A percentile compares a stretch with the other conserved stretches of the same genome.
Evolutionary conservation across 2,113 vertebrate genomes (phyloP).

Genomic region (Paracanthobrama guichenoti): DNA sequence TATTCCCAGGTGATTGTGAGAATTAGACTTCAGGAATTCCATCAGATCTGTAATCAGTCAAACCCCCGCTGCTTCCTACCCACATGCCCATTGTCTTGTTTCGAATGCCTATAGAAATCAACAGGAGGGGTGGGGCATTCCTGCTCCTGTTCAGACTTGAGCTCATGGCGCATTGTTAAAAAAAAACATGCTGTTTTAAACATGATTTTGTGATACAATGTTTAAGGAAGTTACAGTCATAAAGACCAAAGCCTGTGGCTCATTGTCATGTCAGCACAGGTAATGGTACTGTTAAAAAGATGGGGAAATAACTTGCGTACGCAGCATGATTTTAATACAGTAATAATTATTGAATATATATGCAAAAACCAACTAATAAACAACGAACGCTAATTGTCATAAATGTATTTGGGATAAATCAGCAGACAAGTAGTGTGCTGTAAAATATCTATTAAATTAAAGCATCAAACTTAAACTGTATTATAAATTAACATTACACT

Average conservation of each 20-base stretch:
- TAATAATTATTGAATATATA: background rate
- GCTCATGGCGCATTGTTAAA: background rate
- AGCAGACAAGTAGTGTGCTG: background rate
- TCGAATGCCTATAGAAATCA: constrained; percentile 70
- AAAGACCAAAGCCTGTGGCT: background rate
- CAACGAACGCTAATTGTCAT: background rate
- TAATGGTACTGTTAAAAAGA: background rate
- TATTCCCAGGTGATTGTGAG: constrained; percentile 63
- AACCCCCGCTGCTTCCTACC: constrained; percentile 18
- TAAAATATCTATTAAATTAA: background rate
- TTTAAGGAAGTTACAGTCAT: background rate
- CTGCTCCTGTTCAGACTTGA: constrained; percentile 53
- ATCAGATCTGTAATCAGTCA: constrained; percentile 22
- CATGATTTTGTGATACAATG: constrained; percentile 16
- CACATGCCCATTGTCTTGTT: constrained; percentile 62
- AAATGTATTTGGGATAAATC: background rate
- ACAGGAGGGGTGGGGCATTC: constrained; percentile 60
- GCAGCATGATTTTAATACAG: background rate
- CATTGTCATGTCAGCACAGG: background rate
- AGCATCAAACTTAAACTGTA: background rate
- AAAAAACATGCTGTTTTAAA: constrained; percentile 11
- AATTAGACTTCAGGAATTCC: constrained; percentile 63
- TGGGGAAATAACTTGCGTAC: background rate
- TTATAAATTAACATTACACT: background rate
- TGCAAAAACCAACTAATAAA: background rate